Percentiles rank a stretch among this genome's conserved stretches.
phyloP scores from a whole-genome alignment of 64 coral and sea anemone genomes.

The Montipora capricornis region DNA sequence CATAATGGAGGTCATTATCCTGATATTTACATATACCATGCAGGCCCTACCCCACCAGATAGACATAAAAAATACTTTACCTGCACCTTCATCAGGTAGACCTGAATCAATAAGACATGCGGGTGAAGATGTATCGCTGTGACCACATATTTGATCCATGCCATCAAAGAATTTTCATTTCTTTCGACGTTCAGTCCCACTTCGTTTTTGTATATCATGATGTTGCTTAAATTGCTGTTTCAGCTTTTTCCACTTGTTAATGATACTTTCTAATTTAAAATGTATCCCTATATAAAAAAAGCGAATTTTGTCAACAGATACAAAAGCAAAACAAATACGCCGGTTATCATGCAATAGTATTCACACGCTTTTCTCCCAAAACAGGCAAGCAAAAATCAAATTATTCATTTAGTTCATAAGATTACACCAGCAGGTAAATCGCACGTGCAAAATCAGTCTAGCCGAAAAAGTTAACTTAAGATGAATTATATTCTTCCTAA shows the following conservation, averaged over 20 bases:
- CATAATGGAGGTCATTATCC: conserved; percentile 6
- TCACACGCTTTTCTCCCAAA: not conserved
- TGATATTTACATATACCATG: not conserved
- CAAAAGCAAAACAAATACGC: conserved; percentile 1
- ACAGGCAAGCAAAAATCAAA: not conserved
- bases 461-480: conserved; percentile 6
- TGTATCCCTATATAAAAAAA: conserved; percentile 46
- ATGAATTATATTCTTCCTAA: conserved; percentile 12
- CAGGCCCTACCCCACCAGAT: not conserved
- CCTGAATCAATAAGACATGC: conserved; percentile 67
- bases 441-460: not conserved
- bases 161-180: conserved; percentile 73
- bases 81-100: conserved; percentile 19
- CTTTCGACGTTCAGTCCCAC: conserved; percentile 62
- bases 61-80: conserved; percentile 26
- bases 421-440: not conserved
- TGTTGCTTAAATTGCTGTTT: conserved; percentile 63
- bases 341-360: conserved; percentile 10
- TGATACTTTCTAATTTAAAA: conserved; percentile 45
- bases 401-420: not conserved
- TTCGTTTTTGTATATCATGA: conserved; percentile 35
- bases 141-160: conserved; percentile 75
- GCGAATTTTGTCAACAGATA: not conserved
- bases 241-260: conserved; percentile 69
- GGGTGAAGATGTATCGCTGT: conserved; percentile 59